A percentile compares a stretch with the other conserved stretches of the same genome.
Conservation (phyloP, 1,140 invertebrate species). For the Saccostrea echinata region DNA sequence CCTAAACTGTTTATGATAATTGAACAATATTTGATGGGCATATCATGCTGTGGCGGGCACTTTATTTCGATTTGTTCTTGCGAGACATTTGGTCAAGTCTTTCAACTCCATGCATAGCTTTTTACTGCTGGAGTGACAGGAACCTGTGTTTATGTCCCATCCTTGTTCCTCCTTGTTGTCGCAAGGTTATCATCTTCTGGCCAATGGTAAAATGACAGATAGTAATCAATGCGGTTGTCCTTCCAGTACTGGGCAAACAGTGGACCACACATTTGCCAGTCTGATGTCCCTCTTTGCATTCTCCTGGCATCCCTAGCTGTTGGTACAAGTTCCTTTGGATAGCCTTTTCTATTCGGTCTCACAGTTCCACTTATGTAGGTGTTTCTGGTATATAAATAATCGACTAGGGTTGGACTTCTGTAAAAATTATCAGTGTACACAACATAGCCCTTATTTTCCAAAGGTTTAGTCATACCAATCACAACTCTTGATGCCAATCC, state of each 20-base stretch:
- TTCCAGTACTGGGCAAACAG: conserved; percentile 53
- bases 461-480: too few relatives aligned
- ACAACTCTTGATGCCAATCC: conserved; percentile 75
- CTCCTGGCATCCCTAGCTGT: neutral
- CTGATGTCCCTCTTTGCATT: neutral
- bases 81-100: conserved; percentile 49
- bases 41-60: too few relatives aligned
- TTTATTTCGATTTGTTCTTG: conserved; percentile 10
- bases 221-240: conserved; percentile 54
- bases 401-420: conserved; percentile 72
- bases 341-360: conserved; percentile 45
- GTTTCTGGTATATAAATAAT: conserved; percentile 72
- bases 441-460: conserved; percentile 75
- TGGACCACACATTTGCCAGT: conserved; percentile 41
- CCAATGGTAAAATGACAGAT: conserved; percentile 44
- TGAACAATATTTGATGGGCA: too few relatives aligned
- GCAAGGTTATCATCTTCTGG: conserved; percentile 21
- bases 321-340: conserved; percentile 39
- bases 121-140: conserved; percentile 30
- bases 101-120: conserved; percentile 53
- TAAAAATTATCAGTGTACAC: conserved; percentile 80
- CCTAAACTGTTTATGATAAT: too few relatives aligned
- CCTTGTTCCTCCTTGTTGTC: conserved; percentile 48
- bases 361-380: conserved; percentile 63
- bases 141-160: conserved; percentile 43